Conservation (phyloP, 1,140 invertebrate genomes). For the Pseudomyrmex gracilis region DNA sequence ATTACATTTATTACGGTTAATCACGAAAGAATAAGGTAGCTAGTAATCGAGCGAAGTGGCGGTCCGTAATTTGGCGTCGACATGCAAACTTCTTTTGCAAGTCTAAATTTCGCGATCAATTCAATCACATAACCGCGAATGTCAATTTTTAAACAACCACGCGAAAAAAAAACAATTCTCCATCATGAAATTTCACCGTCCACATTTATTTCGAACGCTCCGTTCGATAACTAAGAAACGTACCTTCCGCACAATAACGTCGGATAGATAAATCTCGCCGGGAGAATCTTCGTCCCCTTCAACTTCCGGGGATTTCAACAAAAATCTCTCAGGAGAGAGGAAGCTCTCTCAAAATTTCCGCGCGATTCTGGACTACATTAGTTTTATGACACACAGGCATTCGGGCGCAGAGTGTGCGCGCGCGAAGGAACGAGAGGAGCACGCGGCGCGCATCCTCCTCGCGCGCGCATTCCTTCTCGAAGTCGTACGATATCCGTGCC, state of each 20-base stretch:
- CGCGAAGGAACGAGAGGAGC: not conserved
- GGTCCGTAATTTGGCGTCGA: not conserved
- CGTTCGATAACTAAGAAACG: not conserved
- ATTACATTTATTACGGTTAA: not conserved
- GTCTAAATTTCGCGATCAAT: not conserved
- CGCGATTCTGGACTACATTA: conserved; percentile 29
- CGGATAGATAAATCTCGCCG: conserved; percentile 6
- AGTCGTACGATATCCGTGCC: conserved; percentile 49
- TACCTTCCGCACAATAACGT: not conserved
- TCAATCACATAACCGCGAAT: not conserved
- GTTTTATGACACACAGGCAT: conserved; percentile 4
- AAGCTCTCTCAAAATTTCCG: conserved; percentile 27
- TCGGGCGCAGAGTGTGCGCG: not conserved
- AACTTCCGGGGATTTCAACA: conserved; percentile 4
- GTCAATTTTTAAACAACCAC: no score
- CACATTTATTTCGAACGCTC: not conserved
- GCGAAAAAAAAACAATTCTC: no score
- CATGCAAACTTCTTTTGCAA: not conserved
- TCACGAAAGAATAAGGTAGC: not conserved
- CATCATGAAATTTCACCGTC: not conserved
- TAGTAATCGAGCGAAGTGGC: not conserved
- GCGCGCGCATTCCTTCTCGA: conserved; percentile 23
- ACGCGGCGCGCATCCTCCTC: conserved; percentile 9
- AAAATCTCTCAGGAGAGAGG: not conserved
- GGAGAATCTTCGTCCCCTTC: not conserved